Base-by-base conservation (phyloP, 2,888 invertebrate genomes). In the Altica lythri region DNA sequence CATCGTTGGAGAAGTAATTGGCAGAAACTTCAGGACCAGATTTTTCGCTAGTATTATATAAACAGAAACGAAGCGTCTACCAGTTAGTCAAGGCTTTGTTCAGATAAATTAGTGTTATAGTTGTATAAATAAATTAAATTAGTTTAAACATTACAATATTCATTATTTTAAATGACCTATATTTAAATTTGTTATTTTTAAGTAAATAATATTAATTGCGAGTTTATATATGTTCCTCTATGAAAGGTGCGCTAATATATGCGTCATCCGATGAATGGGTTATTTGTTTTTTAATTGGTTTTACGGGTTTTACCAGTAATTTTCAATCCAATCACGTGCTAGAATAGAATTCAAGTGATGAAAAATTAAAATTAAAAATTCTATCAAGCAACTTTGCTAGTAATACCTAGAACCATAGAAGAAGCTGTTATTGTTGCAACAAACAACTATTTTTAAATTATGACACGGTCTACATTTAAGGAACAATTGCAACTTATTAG, bases 401-500 rank as follows among this genome's bases (percentile, higher is more conserved):
- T 29, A 19, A 37, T 37, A 34, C 37, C 47, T 37, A 40, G 12
- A 30, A 30, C 58, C 52, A 50, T 53, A 49, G 40, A 49, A 49
- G 40, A 49, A 48, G 58, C 19, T 58, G 19, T 25, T 52, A 40
- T 46, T 47, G 44, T 60, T 57, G 48, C 57, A 52, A 44, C n/a
- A n/a, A n/a, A n/a, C n/a, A n/a, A 57, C 57, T 60, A 60, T 60
- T 60, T 60, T 57, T 60, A 60, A 60, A 57, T 53, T 34, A 50
- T 60, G 60, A 60, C 60, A 58, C 43, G 52, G 30, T 44, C 43
- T 42, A 52, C 53, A 38, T 51, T 50, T 43, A 43, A 53, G 44
- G 52, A 52, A 49, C 52, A 57, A 59, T 49, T 52, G 56, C 52
- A 44, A 45, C 40, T 59, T 53, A 50, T 46, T 46, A 45, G 14